Evolutionary conservation across 2,797 vertebrate species (phyloP), one percentile per base, ranked within the genome.

Genomic region (Naso thynnoides): DNA sequence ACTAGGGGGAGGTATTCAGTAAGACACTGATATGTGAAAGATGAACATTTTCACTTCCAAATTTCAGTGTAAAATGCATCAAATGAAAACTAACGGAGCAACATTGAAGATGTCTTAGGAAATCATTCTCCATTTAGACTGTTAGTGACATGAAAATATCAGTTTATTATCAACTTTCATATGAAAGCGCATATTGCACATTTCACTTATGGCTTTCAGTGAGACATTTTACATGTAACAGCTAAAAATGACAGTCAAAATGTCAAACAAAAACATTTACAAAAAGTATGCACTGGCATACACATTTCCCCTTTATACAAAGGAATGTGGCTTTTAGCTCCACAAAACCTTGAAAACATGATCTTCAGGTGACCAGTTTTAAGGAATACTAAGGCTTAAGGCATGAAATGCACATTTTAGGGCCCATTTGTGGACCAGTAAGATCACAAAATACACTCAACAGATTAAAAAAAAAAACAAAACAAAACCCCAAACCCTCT

Each of bases 201-300:
- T 72, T 56, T 86, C 19, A 75, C 6, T 63, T 39, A 42, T 21
- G 59, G 61, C 55, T 78, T 76, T 63, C 13, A 21, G 26, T 2
- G 1, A 58, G 0, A 75, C 47, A 63, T 41, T 42, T 75, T 18
- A 64, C n/a, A 53, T 15, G 29, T 26, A 14, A 41, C 41, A 52
- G 67, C 8, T 41, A 27, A 67, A 53, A 54, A 44, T 15, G 39
- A 47, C 19, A 50, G 3, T 64, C 33, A 70, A 19, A 65, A 85
- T 52, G 50, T 50, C 10, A 26, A 44, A 71, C 69, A 64, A 69
- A 57, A 73, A 83, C 67, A 76, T 80, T 78, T 58, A 79, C 58
- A 72, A 48, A 69, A 68, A 69, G 19, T 88, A 92, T 86, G 86
- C 89, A 90, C 61, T 80, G 41, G 91, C 90, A 92, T 92, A 92